These are phyloP conservation scores for Timema cristinae DNA, from an alignment of 2,888 invertebrate species.

Conservation along the genomic window DNA sequence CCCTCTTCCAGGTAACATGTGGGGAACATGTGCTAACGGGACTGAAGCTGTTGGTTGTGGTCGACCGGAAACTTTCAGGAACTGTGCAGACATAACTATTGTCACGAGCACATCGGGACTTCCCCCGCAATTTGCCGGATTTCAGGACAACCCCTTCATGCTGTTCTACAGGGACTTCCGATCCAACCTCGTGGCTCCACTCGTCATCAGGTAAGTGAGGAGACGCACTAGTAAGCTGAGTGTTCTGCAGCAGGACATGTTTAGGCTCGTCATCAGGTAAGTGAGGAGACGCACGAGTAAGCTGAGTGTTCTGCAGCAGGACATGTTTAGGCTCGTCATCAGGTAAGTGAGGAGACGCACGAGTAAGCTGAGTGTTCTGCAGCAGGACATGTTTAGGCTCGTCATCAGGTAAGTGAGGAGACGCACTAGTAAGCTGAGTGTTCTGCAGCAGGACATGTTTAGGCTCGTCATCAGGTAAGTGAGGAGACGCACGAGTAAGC, in stretches of 20 bases:
- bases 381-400: no score
- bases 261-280: conserved; percentile 53
- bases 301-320: neutral
- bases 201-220: conserved; percentile 65
- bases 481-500: no score
- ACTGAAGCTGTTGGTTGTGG: conserved; percentile 86
- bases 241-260: neutral
- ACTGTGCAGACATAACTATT: conserved; percentile 85
- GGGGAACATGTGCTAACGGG: conserved; percentile 83
- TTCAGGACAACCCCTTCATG: conserved; percentile 66
- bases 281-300: conserved; percentile 32
- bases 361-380: no score
- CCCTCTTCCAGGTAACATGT: conserved; percentile 68
- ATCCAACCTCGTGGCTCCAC: conserved; percentile 61
- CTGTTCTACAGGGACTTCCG: conserved; percentile 69
- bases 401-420: conserved; percentile 55
- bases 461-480: no score
- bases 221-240: neutral
- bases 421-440: no score
- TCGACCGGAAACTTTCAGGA: conserved; percentile 84
- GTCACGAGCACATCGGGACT: conserved; percentile 73
- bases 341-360: conserved; percentile 51
- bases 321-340: conserved; percentile 39
- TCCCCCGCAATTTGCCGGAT: conserved; percentile 60
- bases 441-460: no score